Conservation (phyloP, 2,888 invertebrate genomes). For the Ephialtes manifestator region DNA sequence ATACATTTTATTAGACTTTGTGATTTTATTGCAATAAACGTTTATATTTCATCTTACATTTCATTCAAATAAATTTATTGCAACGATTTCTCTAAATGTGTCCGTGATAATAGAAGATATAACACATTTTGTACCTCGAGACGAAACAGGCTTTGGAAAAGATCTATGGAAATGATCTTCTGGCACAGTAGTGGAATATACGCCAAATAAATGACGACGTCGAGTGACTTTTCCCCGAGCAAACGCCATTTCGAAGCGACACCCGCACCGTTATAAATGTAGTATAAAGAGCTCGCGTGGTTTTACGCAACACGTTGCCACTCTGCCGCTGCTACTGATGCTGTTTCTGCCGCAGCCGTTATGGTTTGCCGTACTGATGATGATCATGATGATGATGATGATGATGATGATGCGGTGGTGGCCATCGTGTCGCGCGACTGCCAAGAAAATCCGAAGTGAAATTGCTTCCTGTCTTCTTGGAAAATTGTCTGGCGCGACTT, state of each 20-base stretch:
- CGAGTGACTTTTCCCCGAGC: slow-evolving; percentile 60
- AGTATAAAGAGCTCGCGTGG: slow-evolving; percentile 37
- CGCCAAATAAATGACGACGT: slow-evolving; percentile 27
- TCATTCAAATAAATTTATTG: neutral
- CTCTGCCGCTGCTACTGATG: slow-evolving; percentile 21
- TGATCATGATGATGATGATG: slow-evolving; percentile 19
- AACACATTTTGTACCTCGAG: neutral
- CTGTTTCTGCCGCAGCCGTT: slow-evolving; percentile 40
- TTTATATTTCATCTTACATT: too few relatives aligned
- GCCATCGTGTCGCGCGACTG: slow-evolving; percentile 71
- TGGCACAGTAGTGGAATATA: slow-evolving; percentile 63
- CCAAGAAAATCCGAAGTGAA: slow-evolving; percentile 78
- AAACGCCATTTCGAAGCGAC: slow-evolving; percentile 50
- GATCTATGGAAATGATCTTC: slow-evolving; percentile 64
- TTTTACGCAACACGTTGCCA: slow-evolving; percentile 73
- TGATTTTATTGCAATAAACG: too few relatives aligned
- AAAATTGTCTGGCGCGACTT: slow-evolving; percentile 78
- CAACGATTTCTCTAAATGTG: neutral
- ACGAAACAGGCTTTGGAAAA: neutral
- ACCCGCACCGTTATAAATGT: slow-evolving; percentile 65
- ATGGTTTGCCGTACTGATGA: slow-evolving; percentile 10
- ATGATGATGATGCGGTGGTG: slow-evolving; percentile 57
- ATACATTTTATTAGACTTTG: too few relatives aligned
- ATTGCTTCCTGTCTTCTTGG: slow-evolving; percentile 78
- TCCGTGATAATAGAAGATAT: neutral